Evolutionary conservation across 2,888 invertebrate genomes (phyloP).

Genomic region (Dolomedes plantarius): DNA sequence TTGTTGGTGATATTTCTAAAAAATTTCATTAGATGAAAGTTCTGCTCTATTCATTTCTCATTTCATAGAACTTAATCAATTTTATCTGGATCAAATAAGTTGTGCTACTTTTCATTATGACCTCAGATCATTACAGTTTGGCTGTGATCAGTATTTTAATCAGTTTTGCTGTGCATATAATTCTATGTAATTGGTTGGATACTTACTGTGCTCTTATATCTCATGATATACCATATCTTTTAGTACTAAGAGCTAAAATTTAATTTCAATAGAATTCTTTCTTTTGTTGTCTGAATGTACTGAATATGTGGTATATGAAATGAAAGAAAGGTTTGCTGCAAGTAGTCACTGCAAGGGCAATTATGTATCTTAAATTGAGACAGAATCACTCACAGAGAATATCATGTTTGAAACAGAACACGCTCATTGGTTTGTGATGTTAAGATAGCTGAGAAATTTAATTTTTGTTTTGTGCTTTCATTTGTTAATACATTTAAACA

Average conservation of each 20-base stretch:
- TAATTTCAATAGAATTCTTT: not conserved
- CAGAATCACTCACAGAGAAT: not conserved
- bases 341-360: conserved; percentile 15
- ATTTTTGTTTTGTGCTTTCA: conserved; percentile 23
- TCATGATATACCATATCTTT: conserved; percentile 11
- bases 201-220: conserved; percentile 11
- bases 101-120: conserved; percentile 12
- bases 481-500: conserved; percentile 21
- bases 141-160: conserved; percentile 64
- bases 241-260: not conserved
- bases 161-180: conserved; percentile 44
- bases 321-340: conserved; percentile 7
- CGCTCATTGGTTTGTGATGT: conserved; percentile 25
- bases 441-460: not conserved
- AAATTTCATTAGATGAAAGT: conserved; percentile 13
- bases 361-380: not conserved
- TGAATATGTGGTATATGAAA: conserved; percentile 10
- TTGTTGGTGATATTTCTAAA: conserved; percentile 5
- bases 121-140: conserved; percentile 29
- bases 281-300: not conserved
- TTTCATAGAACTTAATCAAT: not conserved
- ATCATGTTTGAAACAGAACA: conserved; percentile 8
- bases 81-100: conserved; percentile 7
- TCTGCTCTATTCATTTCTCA: conserved; percentile 5
- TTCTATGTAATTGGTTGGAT: conserved; percentile 25